Conservation (phyloP, 2,888 invertebrate species). For the Teinopalpus imperialis region DNA sequence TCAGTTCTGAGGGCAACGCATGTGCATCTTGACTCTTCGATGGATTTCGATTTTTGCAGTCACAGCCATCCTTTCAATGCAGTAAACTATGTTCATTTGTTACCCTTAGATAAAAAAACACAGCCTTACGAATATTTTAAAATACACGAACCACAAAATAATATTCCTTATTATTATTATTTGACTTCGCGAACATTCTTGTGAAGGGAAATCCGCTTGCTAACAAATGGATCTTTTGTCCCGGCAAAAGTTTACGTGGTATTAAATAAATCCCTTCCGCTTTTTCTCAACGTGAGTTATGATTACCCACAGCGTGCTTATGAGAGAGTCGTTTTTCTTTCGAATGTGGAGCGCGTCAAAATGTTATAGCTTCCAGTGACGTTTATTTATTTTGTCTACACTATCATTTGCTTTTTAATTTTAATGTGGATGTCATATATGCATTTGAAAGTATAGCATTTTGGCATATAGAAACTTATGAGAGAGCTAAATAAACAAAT, state of each 20-base stretch:
- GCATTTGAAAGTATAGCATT: not conserved
- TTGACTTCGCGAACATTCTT: conserved; percentile 14
- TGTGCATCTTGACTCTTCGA: too few relatives aligned
- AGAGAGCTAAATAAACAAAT: too few relatives aligned
- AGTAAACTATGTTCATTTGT: too few relatives aligned
- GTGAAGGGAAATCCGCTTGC: conserved; percentile 22
- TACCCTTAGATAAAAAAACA: too few relatives aligned
- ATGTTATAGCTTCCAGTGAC: conserved; percentile 3
- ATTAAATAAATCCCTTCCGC: conserved; percentile 27
- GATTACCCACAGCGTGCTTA: conserved; percentile 23
- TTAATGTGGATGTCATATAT: too few relatives aligned
- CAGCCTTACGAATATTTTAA: too few relatives aligned
- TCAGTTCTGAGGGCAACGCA: too few relatives aligned
- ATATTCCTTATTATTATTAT: conserved; percentile 15
- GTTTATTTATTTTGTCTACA: conserved; percentile 6
- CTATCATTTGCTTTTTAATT: not conserved
- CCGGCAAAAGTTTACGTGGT: conserved; percentile 24
- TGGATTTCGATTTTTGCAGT: too few relatives aligned
- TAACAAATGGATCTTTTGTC: conserved; percentile 27
- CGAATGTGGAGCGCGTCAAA: conserved; percentile 18
- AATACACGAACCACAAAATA: too few relatives aligned
- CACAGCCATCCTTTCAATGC: too few relatives aligned
- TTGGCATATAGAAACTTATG: too few relatives aligned
- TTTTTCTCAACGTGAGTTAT: conserved; percentile 24
- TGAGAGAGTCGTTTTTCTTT: conserved; percentile 19